Base-by-base conservation (phyloP, 2,113 vertebrate genomes). In the Ranitomeya variabilis region DNA sequence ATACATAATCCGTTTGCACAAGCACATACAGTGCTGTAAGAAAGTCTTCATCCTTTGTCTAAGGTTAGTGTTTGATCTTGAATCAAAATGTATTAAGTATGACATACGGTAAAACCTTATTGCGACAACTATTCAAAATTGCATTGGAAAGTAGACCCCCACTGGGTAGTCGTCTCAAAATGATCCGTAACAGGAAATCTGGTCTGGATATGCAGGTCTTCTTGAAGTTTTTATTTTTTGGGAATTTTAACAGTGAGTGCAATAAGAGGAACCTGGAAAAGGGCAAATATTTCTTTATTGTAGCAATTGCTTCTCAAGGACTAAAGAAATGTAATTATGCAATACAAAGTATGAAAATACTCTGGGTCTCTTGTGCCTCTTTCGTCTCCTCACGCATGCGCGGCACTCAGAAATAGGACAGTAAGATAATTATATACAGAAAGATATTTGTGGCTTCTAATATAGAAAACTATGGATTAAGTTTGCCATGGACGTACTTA, bases 401-500 rank as follows among this genome's bases (percentile, higher is more conserved):
- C n/a, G 23, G 23, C 57, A 60, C 16, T 10, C 45, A 54, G 12
- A 52, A 62, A 54, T 67, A 83, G 62, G 60, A 52, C 21, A 69
- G 54, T 37, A 67, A 67, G 26, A 54, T 23, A 67, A 83, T 4
- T 67, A 64, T 64, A 81, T 16, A 21, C 60, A 54, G 10, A 64
- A 18, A 57, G 37, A 78, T 26, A 62, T 66, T 77, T 79, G 54
- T 66, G 60, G 18, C 23, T 78, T 64, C 26, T 45, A 57, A 59
- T n/a, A 76, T 21, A 5, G 73, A 76, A 86, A n/a, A 78, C 62
- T 54, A 79, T 23, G 37, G 74, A 78, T 66, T 18, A 78, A 66
- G 57, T 62, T 76, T 60, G 66, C 73, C 31, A 16, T 87, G 86
- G 80, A 69, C 4, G 21, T 55, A 64, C 16, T 80, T 87, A 55